phyloP scores from a whole-genome alignment of 1,140 invertebrate genomes.

The Vanessa tameamea region DNA sequence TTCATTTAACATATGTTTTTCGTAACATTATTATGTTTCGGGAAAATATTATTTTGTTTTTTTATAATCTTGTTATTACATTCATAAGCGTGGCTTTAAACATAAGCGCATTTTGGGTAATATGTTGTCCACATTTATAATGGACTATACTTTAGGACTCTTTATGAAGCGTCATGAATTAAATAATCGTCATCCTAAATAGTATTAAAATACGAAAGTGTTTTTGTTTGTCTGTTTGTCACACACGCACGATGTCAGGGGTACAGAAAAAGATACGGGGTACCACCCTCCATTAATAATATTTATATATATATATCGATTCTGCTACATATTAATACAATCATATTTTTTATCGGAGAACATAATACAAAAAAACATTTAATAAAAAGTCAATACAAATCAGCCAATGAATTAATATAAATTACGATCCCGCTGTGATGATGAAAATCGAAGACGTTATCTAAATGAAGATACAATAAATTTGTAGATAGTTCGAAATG shows the following conservation, averaged over 20 bases:
- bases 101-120: background rate
- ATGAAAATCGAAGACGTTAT: constrained; percentile 44
- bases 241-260: too few relatives aligned
- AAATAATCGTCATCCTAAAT: background rate
- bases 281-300: too few relatives aligned
- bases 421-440: background rate
- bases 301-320: too few relatives aligned
- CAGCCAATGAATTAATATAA: background rate
- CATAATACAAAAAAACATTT: too few relatives aligned
- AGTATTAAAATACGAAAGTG: too few relatives aligned
- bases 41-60: constrained; percentile 18
- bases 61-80: constrained; percentile 3
- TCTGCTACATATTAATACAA: too few relatives aligned
- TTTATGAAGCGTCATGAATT: too few relatives aligned
- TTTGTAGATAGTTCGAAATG: constrained; percentile 37
- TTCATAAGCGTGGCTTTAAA: background rate
- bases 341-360: too few relatives aligned
- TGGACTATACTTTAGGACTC: too few relatives aligned
- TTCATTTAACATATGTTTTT: constrained; percentile 33
- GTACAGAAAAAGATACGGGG: too few relatives aligned
- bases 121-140: too few relatives aligned
- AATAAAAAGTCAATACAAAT: background rate
- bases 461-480: constrained; percentile 75
- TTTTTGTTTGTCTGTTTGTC: too few relatives aligned
- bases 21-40: constrained; percentile 23